phyloP scores from a whole-genome alignment of 2,113 vertebrate species.

The Heliornis fulica region DNA sequence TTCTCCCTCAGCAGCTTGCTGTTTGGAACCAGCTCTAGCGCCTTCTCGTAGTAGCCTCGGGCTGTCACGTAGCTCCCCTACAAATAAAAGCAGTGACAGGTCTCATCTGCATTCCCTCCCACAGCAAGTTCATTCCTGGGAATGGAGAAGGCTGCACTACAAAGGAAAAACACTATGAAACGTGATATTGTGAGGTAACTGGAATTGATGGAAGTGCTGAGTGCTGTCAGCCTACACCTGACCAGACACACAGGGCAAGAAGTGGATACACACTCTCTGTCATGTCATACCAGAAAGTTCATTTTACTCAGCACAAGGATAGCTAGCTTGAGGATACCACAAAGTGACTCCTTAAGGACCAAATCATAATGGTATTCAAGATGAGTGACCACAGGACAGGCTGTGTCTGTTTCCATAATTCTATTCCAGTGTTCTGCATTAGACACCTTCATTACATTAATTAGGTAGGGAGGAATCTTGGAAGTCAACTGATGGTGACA shows the following conservation, averaged over 20 bases:
- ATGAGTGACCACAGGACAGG: neutral
- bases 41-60: slow-evolving; percentile 88
- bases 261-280: neutral
- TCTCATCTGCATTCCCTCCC: neutral
- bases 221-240: neutral
- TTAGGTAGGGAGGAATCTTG: neutral
- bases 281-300: neutral
- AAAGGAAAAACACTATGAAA: neutral
- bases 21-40: slow-evolving; percentile 86
- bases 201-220: too few relatives aligned
- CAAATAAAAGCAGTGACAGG: neutral
- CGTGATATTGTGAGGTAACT: neutral
- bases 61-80: slow-evolving; percentile 92
- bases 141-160: neutral
- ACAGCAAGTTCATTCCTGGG: neutral
- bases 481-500: neutral
- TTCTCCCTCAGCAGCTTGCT: slow-evolving; percentile 94
- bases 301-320: neutral
- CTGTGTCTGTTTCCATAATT: slow-evolving; percentile 18
- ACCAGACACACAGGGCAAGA: neutral
- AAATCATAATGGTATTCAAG: slow-evolving; percentile 27
- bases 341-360: neutral
- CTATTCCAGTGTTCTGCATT: neutral
- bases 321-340: neutral
- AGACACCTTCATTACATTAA: slow-evolving; percentile 24